Base-by-base conservation (phyloP, 2,113 vertebrate genomes). In the Carassius gibelio region DNA sequence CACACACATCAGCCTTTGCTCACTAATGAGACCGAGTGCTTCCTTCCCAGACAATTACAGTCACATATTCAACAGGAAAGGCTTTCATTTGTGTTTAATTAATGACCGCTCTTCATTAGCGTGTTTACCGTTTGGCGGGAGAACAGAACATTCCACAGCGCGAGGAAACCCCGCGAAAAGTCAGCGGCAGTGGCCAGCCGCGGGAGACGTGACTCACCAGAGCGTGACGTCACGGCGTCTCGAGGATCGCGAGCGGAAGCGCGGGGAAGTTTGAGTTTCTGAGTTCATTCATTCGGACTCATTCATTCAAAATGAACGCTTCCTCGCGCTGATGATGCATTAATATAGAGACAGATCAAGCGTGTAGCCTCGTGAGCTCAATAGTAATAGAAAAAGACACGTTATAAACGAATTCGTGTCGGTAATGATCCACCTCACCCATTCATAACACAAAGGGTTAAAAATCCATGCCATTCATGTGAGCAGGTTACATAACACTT, bases 231-330 rank as follows among this genome's bases (percentile, higher is more conserved):
- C 88, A 89, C 19, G 0, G 30, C 30, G 30, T 30, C 30, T 30
- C 30, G 36, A 69, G 82, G 57, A 81, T 77, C 8, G 1, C 19
- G 71, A 7, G 87, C 80, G 62, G 91, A 93, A 91, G 89, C 78
- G 90, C 91, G 30, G 92, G 91, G 5, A 62, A 48, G 88, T 92
- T 92, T 88, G 85, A 93, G 23, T 17, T 4, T 83, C 64, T 34
- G 26, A n/a, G 6, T 42, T 3, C 30, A 48, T 80, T 64, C 59
- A 23, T 45, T 30, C 30, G 30, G 30, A 30, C 30, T 30, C 30
- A 30, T 30, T 30, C 30, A 30, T 30, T 30, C 1, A 1, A 30
- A 30, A 30, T 2, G 30, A 30, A 30, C 30, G 30, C 30, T 79
- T 11, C 19, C 17, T 26, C 10, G 5, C 61, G 30, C 5, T 30